Conservation (phyloP, 2,797 vertebrate species). For the Hemibagrus guttatus region DNA sequence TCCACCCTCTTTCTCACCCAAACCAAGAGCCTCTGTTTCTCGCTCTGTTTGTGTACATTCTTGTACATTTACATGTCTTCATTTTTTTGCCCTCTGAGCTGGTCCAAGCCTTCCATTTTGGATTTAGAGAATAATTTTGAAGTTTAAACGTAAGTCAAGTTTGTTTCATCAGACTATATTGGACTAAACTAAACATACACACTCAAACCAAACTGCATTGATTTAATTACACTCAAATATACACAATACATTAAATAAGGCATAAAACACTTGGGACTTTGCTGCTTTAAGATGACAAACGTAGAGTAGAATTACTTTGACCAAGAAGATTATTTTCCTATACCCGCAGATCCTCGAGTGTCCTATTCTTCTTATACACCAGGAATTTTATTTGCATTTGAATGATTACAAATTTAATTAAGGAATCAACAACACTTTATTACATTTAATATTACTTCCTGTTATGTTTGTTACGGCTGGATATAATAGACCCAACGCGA, state of each 20-base stretch:
- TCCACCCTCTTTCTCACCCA: constrained; percentile 33
- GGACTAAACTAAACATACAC: not conserved
- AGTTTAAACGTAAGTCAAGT: not conserved
- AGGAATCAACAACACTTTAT: not conserved
- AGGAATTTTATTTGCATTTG: not conserved
- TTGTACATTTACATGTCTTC: too few species aligned
- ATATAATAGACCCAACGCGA: too few species aligned
- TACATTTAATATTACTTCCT: not conserved
- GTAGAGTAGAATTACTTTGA: not conserved
- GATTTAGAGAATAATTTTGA: not conserved
- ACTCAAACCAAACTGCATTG: not conserved
- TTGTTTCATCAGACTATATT: not conserved
- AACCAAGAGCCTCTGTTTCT: constrained; percentile 3
- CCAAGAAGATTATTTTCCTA: not conserved
- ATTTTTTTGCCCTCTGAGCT: too few species aligned
- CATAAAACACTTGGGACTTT: not conserved
- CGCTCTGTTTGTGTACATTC: constrained; percentile 10
- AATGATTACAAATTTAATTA: not conserved
- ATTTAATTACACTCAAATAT: not conserved
- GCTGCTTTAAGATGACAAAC: not conserved
- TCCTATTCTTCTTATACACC: not conserved
- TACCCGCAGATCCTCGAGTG: not conserved
- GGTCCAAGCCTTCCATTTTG: not conserved
- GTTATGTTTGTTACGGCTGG: too few species aligned
- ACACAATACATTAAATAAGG: not conserved